A percentile compares a stretch with the other conserved stretches of the same genome.
Evolutionary conservation across 2,888 invertebrate species (phyloP).

Genomic region (Axea sp.): DNA sequence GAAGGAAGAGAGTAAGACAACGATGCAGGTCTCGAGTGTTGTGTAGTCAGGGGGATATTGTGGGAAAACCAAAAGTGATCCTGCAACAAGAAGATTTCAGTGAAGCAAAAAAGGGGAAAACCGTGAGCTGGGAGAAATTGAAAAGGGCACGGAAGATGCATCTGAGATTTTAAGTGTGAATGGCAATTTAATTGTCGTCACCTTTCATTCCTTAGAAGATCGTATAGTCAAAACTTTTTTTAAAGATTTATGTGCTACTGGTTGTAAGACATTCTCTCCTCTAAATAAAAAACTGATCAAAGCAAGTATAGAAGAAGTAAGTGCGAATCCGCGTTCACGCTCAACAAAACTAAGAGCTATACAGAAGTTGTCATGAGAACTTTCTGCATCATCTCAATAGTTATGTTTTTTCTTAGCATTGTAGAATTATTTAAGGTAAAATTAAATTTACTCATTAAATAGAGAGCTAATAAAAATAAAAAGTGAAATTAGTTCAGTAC

Average conservation of each 20-base stretch:
- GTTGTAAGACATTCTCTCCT: conserved; percentile 25
- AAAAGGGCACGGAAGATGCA: conserved; percentile 12
- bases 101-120: conserved; percentile 6
- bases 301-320: conserved; percentile 27
- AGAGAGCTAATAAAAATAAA: conserved; percentile 29
- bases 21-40: no score
- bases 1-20: no score
- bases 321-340: conserved; percentile 27
- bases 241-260: conserved; percentile 23
- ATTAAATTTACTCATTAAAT: conserved; percentile 20
- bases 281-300: conserved; percentile 26
- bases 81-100: conserved; percentile 17
- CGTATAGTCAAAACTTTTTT: conserved; percentile 23
- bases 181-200: conserved; percentile 16
- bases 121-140: conserved; percentile 16
- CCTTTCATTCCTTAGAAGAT: conserved; percentile 20
- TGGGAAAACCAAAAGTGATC: conserved; percentile 1
- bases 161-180: conserved; percentile 3
- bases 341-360: conserved; percentile 27
- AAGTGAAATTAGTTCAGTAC: conserved; percentile 23
- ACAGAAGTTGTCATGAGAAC: conserved; percentile 25
- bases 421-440: conserved; percentile 24
- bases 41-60: no score
- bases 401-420: conserved; percentile 27
- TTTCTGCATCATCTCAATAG: conserved; percentile 27